Base-by-base conservation (phyloP, 2,888 invertebrate species). In the Cheilosia grossa region DNA sequence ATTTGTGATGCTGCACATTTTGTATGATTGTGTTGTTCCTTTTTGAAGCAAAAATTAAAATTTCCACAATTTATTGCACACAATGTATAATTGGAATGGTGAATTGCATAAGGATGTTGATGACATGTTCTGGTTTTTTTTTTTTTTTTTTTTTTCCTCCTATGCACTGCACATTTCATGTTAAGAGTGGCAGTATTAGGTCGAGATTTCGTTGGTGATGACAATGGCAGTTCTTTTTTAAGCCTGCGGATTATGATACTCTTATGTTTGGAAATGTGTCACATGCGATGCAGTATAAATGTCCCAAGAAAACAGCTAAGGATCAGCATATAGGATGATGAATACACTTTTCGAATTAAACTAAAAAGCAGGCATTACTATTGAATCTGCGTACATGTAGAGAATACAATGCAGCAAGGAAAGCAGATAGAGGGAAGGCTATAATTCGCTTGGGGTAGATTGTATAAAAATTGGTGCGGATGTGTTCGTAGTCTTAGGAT, bases 181-280 rank as follows among this genome's bases (percentile, higher is more conserved):
- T 51, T 42, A 73, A 47, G 47, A 67, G 59, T 80, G 80, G 54
- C 80, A 80, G 80, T 80, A 80, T 54, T 74, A 51, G 80, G 80
- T 67, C 67, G 67, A 40, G 54, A 54, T 79, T 79, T 30, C 66
- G 58, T 58, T 40, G 30, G 66, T 54, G 37, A 13, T 72, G 64
- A 42, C 73, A 80, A 66, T 73, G 73, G 59, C 66, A 80, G 51
- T 53, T 37, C 15, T 59, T 61, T 59, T 59, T 37, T 33, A 64
- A 61, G 73, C 59, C 53, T 66, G 53, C 19, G 27, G 73, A 73
- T 80, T 80, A 66, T 73, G 47, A 47, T 37, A 24, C 40, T 53
- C n/a, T 51, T 72, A 42, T 72, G 24, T 61, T 61, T 72, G 30
- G 17, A 72, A 72, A 30, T 72, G 40, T 61, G 61, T 72, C 61